Evolutionary conservation across 64 coral and sea anemone species (phyloP), one percentile per base, ranked within the genome.

Genomic region (Montipora sp.): DNA sequence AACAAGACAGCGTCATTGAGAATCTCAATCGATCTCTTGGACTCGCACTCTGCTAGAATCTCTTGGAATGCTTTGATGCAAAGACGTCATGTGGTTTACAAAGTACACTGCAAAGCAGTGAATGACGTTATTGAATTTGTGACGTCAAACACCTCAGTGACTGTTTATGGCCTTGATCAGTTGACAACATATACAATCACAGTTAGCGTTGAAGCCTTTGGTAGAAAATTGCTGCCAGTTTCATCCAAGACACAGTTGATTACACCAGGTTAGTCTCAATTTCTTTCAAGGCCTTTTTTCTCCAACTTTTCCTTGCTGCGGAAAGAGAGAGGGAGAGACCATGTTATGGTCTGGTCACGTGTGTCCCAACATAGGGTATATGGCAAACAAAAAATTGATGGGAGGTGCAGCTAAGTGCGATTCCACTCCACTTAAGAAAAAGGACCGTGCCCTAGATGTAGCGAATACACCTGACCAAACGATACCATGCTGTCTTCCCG

Each of bases 131-230:
- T 71, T 47, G 16, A 84, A 3, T 12, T 47, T 4, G 46, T 71
- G 7, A 93, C 91, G 12, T 18, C 60, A 57, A 49, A 86, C 5
- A 93, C 83, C 0, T 51, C 59, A 19, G 75, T 80, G 3, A 27
- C 14, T 24, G 7, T 8, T 93, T 3, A 47, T 45, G 76, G 75
- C 7, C 59, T 93, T 3, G 21, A 59, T 51, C 91, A 93, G n/a
- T 46, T 93, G 44, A 93, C 91, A 15, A 70, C 74, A 51, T 93
- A 93, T 59, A 50, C 48, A 77, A 7, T 93, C 21, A 80, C 77
- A 63, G 75, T 93, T 44, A 61, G 69, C 50, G 83, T 45, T 50
- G 18, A 20, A n/a, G 81, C 46, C 69, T 46, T 20, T 45, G 67
- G 48, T 48, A 15, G 18, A 47, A 65, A 12, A 0, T 48, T 49